These are phyloP conservation scores for Drosophila silvestris DNA, from an alignment of 2,888 invertebrate species.

Conservation along the genomic window DNA sequence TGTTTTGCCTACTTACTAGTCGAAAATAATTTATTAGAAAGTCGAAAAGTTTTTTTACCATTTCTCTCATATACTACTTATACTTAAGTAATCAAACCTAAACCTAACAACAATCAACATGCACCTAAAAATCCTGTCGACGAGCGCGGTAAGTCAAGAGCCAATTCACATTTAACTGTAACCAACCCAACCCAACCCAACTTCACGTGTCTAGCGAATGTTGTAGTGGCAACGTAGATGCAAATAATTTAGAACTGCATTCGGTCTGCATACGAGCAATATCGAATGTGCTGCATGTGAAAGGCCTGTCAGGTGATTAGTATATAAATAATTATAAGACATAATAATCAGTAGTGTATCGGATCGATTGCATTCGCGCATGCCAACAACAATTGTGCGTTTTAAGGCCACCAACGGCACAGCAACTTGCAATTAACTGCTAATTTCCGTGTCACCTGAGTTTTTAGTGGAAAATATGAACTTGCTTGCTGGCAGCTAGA, in stretches of 20 bases:
- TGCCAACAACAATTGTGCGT: constrained; percentile 49
- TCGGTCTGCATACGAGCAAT: constrained; percentile 38
- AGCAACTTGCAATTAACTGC: constrained; percentile 61
- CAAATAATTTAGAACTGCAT: constrained; percentile 54
- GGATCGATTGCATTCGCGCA: constrained; percentile 74
- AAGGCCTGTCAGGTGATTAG: constrained; percentile 10
- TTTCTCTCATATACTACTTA: constrained; percentile 33
- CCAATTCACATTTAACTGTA: constrained; percentile 62
- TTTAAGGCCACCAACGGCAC: constrained; percentile 8
- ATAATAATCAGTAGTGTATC: constrained; percentile 36
- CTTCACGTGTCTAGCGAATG: constrained; percentile 50
- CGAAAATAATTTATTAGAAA: constrained; percentile 41
- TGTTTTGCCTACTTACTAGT: constrained; percentile 22
- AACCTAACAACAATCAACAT: constrained; percentile 65
- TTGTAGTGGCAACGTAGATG: constrained; percentile 61
- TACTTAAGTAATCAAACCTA: constrained; percentile 36
- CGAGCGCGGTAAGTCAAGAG: constrained; percentile 73
- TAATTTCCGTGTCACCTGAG: constrained; percentile 12
- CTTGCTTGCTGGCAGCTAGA: constrained; percentile 25
- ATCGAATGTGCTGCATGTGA: constrained; percentile 55
- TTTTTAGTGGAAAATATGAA: neutral
- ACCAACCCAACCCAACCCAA: constrained; percentile 12
- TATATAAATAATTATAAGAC: neutral
- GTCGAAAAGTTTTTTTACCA: constrained; percentile 29
- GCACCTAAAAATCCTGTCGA: constrained; percentile 62